Conservation (phyloP, 1,140 invertebrate genomes). For the Meloidogyne hapla region DNA sequence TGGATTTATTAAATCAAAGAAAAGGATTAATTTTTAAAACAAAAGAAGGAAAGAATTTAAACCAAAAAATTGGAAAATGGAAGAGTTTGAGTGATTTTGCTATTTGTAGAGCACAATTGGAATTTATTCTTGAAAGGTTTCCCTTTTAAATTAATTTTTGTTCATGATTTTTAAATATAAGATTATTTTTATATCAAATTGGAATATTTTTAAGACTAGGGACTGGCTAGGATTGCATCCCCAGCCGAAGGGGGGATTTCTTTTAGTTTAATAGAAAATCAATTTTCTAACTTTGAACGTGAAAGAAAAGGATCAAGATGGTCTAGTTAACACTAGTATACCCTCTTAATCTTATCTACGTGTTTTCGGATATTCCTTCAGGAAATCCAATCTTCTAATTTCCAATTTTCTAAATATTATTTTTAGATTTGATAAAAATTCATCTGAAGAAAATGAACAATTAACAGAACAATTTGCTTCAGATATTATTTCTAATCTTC, state of each 20-base stretch:
- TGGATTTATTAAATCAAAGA: not conserved
- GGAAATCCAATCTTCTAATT: not conserved
- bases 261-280: no score
- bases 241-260: no score
- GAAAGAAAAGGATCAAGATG: no score
- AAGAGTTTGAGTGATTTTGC: slow-evolving; percentile 5
- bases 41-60: not conserved
- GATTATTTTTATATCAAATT: no score
- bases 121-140: slow-evolving; percentile 32
- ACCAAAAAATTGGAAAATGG: slow-evolving; percentile 1
- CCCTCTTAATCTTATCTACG: no score
- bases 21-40: not conserved
- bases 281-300: no score
- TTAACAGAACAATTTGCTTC: not conserved
- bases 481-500: not conserved
- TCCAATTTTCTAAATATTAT: not conserved
- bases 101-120: slow-evolving; percentile 26
- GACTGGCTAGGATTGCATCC: no score
- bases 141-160: no score
- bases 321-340: no score
- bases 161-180: no score
- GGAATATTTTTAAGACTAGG: no score
- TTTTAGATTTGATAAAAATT: not conserved
- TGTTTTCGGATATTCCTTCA: no score
- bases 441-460: not conserved